These are phyloP conservation scores for Myiozetetes cayanensis DNA, from an alignment of 2,113 vertebrate species.

Conservation along the genomic window DNA sequence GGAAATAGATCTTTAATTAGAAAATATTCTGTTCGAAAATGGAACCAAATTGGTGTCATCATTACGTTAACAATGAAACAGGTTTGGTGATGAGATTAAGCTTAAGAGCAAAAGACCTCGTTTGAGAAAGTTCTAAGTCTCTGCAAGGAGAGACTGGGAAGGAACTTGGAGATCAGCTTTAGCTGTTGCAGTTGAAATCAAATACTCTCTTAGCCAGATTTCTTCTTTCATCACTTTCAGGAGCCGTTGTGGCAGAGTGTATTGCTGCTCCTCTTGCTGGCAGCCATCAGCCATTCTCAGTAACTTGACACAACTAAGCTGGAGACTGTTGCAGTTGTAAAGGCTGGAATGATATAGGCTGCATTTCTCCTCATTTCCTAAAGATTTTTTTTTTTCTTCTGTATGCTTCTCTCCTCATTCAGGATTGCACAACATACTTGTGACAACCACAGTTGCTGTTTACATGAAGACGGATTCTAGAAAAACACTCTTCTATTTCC, in stretches of 20 bases:
- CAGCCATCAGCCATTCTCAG: conserved; percentile 19
- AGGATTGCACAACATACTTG: neutral
- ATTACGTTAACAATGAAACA: neutral
- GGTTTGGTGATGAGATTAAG: neutral
- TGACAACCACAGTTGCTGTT: conserved; percentile 3
- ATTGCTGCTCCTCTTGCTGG: conserved; percentile 18
- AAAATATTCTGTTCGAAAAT: neutral
- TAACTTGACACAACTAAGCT: conserved; percentile 24
- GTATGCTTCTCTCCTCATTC: neutral
- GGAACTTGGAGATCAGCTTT: neutral
- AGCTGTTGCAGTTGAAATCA: conserved; percentile 30
- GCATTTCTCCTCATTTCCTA: neutral
- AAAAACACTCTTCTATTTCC: conserved; percentile 13
- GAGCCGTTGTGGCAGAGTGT: neutral
- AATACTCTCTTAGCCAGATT: conserved; percentile 42
- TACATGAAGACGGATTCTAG: neutral
- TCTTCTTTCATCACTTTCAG: conserved; percentile 52
- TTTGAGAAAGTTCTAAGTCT: neutral
- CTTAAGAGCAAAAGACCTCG: neutral
- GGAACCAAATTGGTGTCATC: neutral
- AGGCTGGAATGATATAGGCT: neutral
- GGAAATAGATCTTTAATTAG: neutral
- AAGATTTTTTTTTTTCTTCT: neutral
- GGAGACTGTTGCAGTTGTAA: conserved; percentile 6
- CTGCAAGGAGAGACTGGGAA: neutral